A percentile compares a stretch with the other conserved stretches of the same genome.
phyloP scores from a whole-genome alignment of 2,888 invertebrate species.

The Agrotis ipsilon region DNA sequence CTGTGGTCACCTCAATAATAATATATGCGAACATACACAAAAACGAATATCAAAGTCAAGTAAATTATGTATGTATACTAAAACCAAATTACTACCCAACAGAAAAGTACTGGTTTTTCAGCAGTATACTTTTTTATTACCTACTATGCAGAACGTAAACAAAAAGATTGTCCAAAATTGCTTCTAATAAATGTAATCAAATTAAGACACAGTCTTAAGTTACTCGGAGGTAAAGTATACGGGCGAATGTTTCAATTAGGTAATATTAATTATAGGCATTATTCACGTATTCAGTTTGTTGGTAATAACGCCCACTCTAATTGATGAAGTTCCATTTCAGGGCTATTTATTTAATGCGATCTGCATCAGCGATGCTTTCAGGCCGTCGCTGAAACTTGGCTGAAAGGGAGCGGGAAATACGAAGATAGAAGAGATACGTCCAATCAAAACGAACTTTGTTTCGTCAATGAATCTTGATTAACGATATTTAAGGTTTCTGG shows the following conservation, averaged over 20 bases:
- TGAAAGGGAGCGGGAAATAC: constrained; percentile 43
- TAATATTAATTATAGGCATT: constrained; percentile 61
- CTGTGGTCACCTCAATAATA: no score
- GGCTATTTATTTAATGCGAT: constrained; percentile 68
- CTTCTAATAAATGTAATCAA: constrained; percentile 56
- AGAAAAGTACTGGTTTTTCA: background rate
- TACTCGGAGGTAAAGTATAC: constrained; percentile 51
- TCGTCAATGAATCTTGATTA: constrained; percentile 42
- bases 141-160: constrained; percentile 14
- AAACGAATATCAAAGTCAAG: no score
- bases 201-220: constrained; percentile 52
- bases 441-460: constrained; percentile 49
- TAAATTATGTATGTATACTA: background rate
- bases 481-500: constrained; percentile 31
- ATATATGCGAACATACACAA: no score
- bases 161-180: constrained; percentile 34
- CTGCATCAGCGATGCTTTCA: constrained; percentile 65
- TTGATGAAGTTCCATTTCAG: constrained; percentile 67
- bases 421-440: constrained; percentile 33
- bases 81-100: background rate
- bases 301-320: constrained; percentile 57
- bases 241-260: constrained; percentile 56
- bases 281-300: constrained; percentile 57
- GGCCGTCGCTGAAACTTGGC: constrained; percentile 23
- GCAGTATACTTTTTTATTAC: background rate